Percentiles rank a stretch among this genome's conserved stretches.
Evolutionary conservation across 2,797 vertebrate species (phyloP).

Genomic region (Acanthurus leucopareius): DNA sequence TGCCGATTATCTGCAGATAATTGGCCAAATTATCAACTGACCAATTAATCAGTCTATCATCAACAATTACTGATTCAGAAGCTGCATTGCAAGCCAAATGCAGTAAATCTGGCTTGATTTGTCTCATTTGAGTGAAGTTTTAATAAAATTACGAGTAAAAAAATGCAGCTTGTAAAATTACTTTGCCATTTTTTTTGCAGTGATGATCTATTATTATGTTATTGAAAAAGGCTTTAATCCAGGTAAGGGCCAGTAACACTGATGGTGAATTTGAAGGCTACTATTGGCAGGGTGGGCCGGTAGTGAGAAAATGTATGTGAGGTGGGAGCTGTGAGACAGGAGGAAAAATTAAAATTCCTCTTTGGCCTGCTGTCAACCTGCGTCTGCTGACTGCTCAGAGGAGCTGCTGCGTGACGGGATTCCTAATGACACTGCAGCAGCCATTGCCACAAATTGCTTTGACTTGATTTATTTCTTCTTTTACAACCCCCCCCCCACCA

Average conservation of each 20-base stretch:
- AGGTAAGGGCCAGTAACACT: background rate
- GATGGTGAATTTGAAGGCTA: constrained; percentile 41
- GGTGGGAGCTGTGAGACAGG: constrained; percentile 64
- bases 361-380: constrained; percentile 82
- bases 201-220: background rate
- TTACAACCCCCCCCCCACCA: constrained; percentile 59
- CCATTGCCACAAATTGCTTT: constrained; percentile 83
- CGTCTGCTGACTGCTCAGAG: constrained; percentile 77
- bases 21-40: too few species aligned
- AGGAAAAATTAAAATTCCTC: constrained; percentile 82
- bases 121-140: constrained; percentile 3
- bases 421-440: constrained; percentile 86
- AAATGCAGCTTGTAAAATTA: background rate
- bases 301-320: constrained; percentile 56
- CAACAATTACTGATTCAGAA: constrained; percentile 18
- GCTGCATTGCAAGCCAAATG: constrained; percentile 3
- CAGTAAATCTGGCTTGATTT: background rate
- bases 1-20: too few species aligned
- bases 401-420: constrained; percentile 82
- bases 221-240: constrained; percentile 12
- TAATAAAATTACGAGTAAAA: background rate
- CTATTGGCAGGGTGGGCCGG: constrained; percentile 35
- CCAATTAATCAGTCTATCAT: too few species aligned
- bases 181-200: background rate
- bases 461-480: constrained; percentile 87